A percentile compares a stretch with the other conserved stretches of the same genome.
These are phyloP conservation scores for Thumatha senex DNA, from an alignment of 2,888 invertebrate species.

Conservation along the genomic window DNA sequence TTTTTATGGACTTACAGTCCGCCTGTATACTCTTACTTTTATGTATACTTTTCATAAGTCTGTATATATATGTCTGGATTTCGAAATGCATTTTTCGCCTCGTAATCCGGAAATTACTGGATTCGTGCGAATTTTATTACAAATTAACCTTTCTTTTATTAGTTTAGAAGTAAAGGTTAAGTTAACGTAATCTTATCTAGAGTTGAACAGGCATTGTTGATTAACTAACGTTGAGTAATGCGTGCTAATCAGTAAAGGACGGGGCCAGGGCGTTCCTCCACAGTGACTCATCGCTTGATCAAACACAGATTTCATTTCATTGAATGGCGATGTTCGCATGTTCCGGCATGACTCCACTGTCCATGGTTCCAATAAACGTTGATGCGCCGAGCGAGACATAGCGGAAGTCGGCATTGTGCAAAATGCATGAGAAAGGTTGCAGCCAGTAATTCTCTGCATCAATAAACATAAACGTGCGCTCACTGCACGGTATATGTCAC, in stretches of 20 bases:
- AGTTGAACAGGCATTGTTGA: constrained; percentile 44
- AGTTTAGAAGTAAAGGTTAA: constrained; percentile 33
- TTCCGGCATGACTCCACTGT: constrained; percentile 53
- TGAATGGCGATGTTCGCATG: constrained; percentile 36
- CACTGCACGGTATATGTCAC: constrained; percentile 8
- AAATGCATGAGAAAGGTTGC: constrained; percentile 44
- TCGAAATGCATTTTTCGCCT: no score
- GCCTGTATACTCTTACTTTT: no score
- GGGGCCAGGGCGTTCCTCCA: constrained; percentile 66
- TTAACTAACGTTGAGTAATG: constrained; percentile 71
- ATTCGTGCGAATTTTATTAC: no score
- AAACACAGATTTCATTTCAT: constrained; percentile 46
- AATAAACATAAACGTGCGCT: constrained; percentile 19
- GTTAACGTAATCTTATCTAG: constrained; percentile 53
- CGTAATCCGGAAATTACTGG: no score
- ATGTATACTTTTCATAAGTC: no score
- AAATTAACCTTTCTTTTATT: no score
- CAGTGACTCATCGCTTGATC: constrained; percentile 61
- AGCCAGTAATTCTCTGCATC: constrained; percentile 20
- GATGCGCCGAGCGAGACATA: constrained; percentile 31
- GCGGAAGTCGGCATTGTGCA: constrained; percentile 41
- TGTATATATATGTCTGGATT: no score
- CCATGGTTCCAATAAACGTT: constrained; percentile 25
- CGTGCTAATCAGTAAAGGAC: constrained; percentile 72
- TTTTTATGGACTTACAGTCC: no score